Evolutionary conservation across 2,888 invertebrate genomes (phyloP), one percentile per base, ranked within the genome.

Genomic region (Coremacera marginata): DNA sequence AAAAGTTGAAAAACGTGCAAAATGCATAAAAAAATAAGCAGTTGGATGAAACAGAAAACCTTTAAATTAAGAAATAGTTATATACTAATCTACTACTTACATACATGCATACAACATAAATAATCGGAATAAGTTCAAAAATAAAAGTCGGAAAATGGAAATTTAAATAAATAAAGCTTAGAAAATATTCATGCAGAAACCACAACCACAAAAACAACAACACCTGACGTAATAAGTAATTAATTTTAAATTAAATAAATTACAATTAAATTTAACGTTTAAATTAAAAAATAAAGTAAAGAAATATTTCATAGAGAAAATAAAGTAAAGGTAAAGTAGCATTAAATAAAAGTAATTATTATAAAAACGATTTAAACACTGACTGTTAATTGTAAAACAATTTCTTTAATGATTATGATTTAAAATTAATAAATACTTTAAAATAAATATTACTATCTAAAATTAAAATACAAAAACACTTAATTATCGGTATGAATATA

Each of bases 341-440:
- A 70, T 81, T 83, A 82, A 83, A 82, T 70, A 80, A 79, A 82
- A 79, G 77, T 83, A 82, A 83, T 78, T 83, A 84, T 81, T 57
- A 82, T 79, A 82, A 82, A 82, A 81, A 81, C 80, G 80, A 81
- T 82, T 80, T 81, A 83, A 84, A 86, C 87, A 88, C 88, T 88
- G 88, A 89, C 89, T 89, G 88, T 88, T 89, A 89, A 89, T 88
- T 89, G 88, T 89, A 89, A 88, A 89, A 88, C 87, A 88, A 88
- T 87, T 89, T 88, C 85, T 86, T 84, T 85, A 83, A 84, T 80
- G 80, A 82, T 80, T 80, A 82, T 83, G 80, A 80, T 82, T 82
- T 81, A 79, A 80, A 81, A 78, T 81, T 83, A 82, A 81, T 67
- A 74, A 81, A 79, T 82, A 82, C 81, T 80, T 82, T 75, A 75